Evolutionary conservation across 2,797 vertebrate genomes (phyloP).

Genomic region (Sarcoramphus papa): DNA sequence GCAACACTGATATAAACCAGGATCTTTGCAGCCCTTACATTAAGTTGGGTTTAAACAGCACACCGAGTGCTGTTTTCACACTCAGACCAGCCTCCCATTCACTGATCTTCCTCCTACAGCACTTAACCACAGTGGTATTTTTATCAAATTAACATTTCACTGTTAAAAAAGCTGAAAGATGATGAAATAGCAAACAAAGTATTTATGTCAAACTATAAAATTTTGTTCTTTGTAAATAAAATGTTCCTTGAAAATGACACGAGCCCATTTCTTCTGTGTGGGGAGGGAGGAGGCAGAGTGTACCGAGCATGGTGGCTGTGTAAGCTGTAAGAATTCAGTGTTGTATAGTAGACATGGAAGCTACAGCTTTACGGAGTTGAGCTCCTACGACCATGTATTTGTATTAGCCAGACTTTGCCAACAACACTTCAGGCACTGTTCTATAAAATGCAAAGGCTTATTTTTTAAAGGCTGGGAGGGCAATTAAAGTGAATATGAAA

Average conservation of each 20-base stretch:
- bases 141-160: neutral
- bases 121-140: neutral
- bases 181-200: neutral
- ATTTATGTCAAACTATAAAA: neutral
- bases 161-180: neutral
- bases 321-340: neutral
- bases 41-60: neutral
- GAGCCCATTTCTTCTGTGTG: neutral
- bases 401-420: neutral
- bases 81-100: neutral
- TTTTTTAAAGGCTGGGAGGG: neutral
- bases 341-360: neutral
- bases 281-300: neutral
- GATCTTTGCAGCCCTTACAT: neutral
- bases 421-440: neutral
- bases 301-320: neutral
- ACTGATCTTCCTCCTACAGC: neutral
- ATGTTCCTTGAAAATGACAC: neutral
- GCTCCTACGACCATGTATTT: neutral
- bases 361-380: neutral
- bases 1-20: neutral
- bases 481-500: neutral
- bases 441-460: neutral
- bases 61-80: neutral
- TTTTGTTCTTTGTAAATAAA: neutral